Conservation (phyloP, 2,888 invertebrate species). For the Parnassius apollo region DNA sequence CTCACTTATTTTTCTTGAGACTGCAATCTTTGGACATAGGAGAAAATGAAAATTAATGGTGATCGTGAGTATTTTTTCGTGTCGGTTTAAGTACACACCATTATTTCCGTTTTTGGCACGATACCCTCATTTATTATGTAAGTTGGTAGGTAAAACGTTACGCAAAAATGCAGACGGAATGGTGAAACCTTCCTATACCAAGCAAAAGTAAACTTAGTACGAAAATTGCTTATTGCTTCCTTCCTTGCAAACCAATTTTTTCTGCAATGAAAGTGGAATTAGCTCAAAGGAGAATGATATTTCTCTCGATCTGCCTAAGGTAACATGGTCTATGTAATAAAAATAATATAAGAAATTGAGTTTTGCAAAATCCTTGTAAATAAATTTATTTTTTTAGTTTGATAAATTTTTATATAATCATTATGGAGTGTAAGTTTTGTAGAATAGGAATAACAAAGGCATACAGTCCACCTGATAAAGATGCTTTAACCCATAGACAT, state of each 20-base stretch:
- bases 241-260: slow-evolving; percentile 27
- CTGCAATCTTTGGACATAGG: slow-evolving; percentile 69
- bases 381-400: background rate
- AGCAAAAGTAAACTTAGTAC: slow-evolving; percentile 17
- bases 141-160: slow-evolving; percentile 55
- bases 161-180: slow-evolving; percentile 61
- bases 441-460: too few species aligned
- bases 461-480: too few species aligned
- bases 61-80: slow-evolving; percentile 77
- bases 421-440: too few species aligned
- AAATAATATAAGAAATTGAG: too few species aligned
- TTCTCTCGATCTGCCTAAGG: slow-evolving; percentile 3
- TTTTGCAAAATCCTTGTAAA: too few species aligned
- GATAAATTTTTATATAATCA: background rate
- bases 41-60: slow-evolving; percentile 79
- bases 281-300: slow-evolving; percentile 17
- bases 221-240: slow-evolving; percentile 21
- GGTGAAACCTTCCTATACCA: slow-evolving; percentile 33
- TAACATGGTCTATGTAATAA: too few species aligned
- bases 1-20: slow-evolving; percentile 57
- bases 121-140: slow-evolving; percentile 76
- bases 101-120: slow-evolving; percentile 74
- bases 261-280: slow-evolving; percentile 18
- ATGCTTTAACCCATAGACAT: too few species aligned
- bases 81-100: slow-evolving; percentile 78